Percentiles rank a stretch among this genome's conserved stretches.
Conservation (phyloP, 1,140 invertebrate genomes). For the Tetragonula clypearis region DNA sequence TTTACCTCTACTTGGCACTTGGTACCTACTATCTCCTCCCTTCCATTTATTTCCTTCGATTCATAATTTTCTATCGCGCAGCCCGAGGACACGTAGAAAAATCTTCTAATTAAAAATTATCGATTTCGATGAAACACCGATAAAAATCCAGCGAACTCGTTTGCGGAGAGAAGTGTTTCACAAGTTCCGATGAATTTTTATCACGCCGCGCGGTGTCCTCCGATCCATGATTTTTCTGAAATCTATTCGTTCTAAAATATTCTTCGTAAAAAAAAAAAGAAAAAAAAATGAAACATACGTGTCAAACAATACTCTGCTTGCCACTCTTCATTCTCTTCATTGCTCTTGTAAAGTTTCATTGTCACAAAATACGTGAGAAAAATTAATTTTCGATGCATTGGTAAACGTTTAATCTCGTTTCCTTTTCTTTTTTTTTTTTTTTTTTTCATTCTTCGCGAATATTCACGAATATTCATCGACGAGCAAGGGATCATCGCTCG, state of each 20-base stretch:
- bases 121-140: background rate
- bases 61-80: background rate
- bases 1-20: constrained; percentile 41
- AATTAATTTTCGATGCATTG: constrained; percentile 3
- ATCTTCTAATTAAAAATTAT: background rate
- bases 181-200: background rate
- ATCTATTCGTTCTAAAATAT: background rate
- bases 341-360: background rate
- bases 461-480: background rate
- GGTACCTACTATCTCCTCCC: constrained; percentile 1
- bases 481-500: background rate
- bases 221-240: background rate
- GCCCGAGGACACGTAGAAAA: background rate
- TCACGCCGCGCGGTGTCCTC: background rate
- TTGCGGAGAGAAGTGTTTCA: background rate
- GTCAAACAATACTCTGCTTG: background rate
- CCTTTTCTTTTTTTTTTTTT: background rate
- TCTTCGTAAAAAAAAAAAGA: no score
- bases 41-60: background rate
- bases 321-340: background rate
- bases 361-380: no score
- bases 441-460: background rate
- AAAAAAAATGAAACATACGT: background rate
- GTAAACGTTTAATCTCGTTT: background rate
- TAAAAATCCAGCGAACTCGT: background rate